Evolutionary conservation across 2,113 vertebrate species (phyloP).

Genomic region (Danionella cerebrum): DNA sequence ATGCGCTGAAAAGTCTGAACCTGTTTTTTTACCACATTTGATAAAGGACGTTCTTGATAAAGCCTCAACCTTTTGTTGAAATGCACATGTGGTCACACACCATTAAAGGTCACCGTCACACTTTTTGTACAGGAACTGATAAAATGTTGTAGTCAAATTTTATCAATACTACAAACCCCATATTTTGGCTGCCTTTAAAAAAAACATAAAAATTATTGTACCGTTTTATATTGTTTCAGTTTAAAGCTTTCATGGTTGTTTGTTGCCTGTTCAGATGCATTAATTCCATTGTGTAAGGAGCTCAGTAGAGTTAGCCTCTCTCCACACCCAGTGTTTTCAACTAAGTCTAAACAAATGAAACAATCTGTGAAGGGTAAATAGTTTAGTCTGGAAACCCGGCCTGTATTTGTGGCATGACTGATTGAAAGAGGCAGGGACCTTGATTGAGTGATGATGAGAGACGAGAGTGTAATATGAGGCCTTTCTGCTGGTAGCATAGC

Average conservation of each 20-base stretch:
- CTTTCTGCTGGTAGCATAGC: constrained; percentile 38
- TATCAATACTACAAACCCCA: no score
- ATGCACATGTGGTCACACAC: no score
- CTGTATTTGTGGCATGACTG: neutral
- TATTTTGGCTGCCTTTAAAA: no score
- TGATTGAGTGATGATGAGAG: neutral
- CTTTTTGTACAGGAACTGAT: no score
- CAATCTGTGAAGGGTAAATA: neutral
- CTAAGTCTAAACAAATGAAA: neutral
- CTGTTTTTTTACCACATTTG: no score
- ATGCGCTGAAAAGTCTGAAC: no score
- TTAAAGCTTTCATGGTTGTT: neutral
- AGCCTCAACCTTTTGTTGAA: no score
- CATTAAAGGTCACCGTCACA: no score
- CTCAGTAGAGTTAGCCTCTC: neutral
- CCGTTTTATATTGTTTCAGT: neutral
- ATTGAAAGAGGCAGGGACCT: neutral
- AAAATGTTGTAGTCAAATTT: no score
- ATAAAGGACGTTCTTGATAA: no score
- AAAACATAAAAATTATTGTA: no score
- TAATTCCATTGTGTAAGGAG: constrained; percentile 4
- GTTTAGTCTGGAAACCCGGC: neutral
- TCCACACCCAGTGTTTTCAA: neutral
- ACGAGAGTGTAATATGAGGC: neutral
- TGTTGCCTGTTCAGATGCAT: constrained; percentile 12